phyloP scores from a whole-genome alignment of 2,797 vertebrate species.

The Scolopax rusticola region DNA sequence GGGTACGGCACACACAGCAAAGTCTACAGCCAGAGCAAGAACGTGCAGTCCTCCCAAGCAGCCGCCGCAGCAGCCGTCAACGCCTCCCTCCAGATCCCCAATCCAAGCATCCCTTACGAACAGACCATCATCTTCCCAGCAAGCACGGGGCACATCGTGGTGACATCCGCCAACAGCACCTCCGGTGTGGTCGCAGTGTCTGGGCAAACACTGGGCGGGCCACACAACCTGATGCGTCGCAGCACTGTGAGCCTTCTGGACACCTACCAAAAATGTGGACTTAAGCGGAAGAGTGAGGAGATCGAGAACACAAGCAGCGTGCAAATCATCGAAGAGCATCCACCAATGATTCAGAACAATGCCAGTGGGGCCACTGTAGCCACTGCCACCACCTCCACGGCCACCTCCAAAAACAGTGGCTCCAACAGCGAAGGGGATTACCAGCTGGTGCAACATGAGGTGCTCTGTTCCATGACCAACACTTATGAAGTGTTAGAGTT shows the following conservation, averaged over 20 bases:
- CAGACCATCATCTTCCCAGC: slow-evolving; percentile 97
- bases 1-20: slow-evolving; percentile 98
- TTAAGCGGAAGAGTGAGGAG: slow-evolving; percentile 99
- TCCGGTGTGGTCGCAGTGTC: slow-evolving; percentile 87
- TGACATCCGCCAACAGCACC: slow-evolving; percentile 93
- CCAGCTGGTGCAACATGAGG: slow-evolving; percentile 97
- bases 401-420: slow-evolving; percentile 96
- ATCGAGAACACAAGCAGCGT: slow-evolving; percentile 95
- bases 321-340: slow-evolving; percentile 95
- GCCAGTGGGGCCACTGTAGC: slow-evolving; percentile 90
- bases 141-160: slow-evolving; percentile 92
- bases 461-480: slow-evolving; percentile 99
- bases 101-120: slow-evolving; percentile 93
- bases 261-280: slow-evolving; percentile 99
- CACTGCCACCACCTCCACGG: slow-evolving; percentile 92
- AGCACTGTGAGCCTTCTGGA: slow-evolving; percentile 99
- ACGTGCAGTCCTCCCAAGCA: slow-evolving; percentile 89
- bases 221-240: slow-evolving; percentile 97
- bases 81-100: slow-evolving; percentile 88
- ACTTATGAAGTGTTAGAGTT: slow-evolving; percentile 98
- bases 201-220: slow-evolving; percentile 82
- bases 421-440: slow-evolving; percentile 98
- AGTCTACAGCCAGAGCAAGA: slow-evolving; percentile 95
- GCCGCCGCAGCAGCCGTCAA: slow-evolving; percentile 86
- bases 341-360: slow-evolving; percentile 95